Percentiles rank a stretch among this genome's conserved stretches.
Conservation (phyloP, 1,140 invertebrate species). For the Lepidostoma basale region DNA sequence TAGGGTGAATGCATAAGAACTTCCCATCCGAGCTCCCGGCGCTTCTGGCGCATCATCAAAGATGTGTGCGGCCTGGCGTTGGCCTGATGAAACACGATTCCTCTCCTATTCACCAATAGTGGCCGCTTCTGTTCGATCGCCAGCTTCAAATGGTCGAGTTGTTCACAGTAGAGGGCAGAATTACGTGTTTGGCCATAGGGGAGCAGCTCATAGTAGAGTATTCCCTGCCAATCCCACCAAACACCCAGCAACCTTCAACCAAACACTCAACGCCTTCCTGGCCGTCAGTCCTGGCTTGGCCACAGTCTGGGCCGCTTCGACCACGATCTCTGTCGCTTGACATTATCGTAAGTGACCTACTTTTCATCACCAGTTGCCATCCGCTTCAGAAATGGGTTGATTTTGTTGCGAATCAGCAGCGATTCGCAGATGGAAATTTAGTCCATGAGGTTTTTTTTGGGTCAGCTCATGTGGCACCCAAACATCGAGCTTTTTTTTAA, state of each 20-base stretch:
- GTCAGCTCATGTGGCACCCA: conserved; percentile 7
- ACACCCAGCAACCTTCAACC: too few relatives aligned
- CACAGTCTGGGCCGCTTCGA: neutral
- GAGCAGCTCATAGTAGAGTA: neutral
- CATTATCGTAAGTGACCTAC: too few relatives aligned
- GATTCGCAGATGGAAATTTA: neutral
- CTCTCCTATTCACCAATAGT: neutral
- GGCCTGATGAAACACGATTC: neutral
- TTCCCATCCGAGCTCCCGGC: conserved; percentile 2
- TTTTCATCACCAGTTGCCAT: too few relatives aligned
- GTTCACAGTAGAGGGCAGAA: neutral
- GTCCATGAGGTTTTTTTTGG: neutral
- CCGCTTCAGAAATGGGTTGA: neutral
- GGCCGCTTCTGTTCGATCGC: neutral
- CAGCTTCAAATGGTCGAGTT: neutral
- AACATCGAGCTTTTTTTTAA: conserved; percentile 2
- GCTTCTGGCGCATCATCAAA: conserved; percentile 7
- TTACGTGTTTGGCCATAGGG: too few relatives aligned
- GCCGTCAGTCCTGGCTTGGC: neutral
- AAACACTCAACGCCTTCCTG: neutral
- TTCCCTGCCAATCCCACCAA: neutral
- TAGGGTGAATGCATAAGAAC: conserved; percentile 4
- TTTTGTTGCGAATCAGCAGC: neutral
- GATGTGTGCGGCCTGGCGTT: neutral
- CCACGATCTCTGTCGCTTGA: too few relatives aligned